These are phyloP conservation scores for Muscidifurax raptorellus DNA, from an alignment of 1,140 invertebrate species.

Conservation along the genomic window DNA sequence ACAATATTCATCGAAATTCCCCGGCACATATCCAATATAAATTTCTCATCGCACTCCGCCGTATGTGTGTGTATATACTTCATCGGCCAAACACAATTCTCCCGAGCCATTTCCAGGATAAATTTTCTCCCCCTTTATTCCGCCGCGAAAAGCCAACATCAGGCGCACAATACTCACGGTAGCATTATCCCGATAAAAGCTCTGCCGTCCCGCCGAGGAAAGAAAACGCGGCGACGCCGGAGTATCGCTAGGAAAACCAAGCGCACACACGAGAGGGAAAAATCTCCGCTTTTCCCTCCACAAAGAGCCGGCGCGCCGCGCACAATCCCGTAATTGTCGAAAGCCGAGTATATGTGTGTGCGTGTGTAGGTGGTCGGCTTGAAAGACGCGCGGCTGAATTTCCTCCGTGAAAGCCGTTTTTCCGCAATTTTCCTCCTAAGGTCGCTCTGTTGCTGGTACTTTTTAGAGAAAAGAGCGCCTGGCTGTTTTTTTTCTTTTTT, in stretches of 20 bases:
- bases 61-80: background rate
- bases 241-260: background rate
- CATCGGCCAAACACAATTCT: background rate
- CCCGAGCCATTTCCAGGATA: too few relatives aligned
- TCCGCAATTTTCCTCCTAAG: background rate
- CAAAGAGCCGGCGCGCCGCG: background rate
- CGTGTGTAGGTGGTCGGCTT: background rate
- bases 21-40: too few relatives aligned
- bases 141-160: background rate
- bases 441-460: background rate
- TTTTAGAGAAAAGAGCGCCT: background rate
- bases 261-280: background rate
- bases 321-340: conserved; percentile 14
- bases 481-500: conserved; percentile 13
- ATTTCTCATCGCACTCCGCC: too few relatives aligned
- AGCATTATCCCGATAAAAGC: background rate
- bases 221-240: background rate
- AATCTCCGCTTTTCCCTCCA: background rate
- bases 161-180: background rate
- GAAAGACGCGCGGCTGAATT: background rate
- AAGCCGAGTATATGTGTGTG: background rate
- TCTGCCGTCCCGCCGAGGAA: background rate
- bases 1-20: too few relatives aligned
- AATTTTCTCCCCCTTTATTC: background rate
- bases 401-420: background rate